Evolutionary conservation across 64 coral and sea anemone species (phyloP).

Genomic region (Catalaphyllia jardinei): DNA sequence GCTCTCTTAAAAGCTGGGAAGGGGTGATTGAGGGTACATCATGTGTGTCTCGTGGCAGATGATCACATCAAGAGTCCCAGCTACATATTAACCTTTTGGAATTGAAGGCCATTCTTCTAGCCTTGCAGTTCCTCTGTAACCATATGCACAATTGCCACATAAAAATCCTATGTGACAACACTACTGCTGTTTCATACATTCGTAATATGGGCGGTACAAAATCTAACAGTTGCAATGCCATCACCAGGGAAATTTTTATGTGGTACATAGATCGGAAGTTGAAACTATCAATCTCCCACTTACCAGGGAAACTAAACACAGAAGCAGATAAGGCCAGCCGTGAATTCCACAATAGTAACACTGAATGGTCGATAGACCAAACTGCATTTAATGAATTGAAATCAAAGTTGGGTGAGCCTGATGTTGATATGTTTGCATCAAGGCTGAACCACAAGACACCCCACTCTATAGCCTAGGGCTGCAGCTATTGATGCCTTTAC

Average conservation of each 20-base stretch:
- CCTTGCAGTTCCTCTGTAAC: constrained; percentile 22
- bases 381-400: constrained; percentile 18
- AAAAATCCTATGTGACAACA: constrained; percentile 65
- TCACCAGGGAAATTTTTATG: constrained; percentile 50
- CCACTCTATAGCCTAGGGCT: constrained; percentile 40
- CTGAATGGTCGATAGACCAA: constrained; percentile 52
- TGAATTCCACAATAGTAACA: constrained; percentile 46
- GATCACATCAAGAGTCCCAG: constrained; percentile 38
- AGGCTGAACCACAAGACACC: constrained; percentile 46
- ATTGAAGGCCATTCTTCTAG: constrained; percentile 38
- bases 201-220: constrained; percentile 59
- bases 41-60: constrained; percentile 28
- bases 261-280: constrained; percentile 39
- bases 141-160: constrained; percentile 5
- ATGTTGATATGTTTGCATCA: constrained; percentile 53
- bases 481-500: constrained; percentile 52
- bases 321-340: constrained; percentile 51
- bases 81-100: constrained; percentile 32
- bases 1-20: constrained; percentile 57
- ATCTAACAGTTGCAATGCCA: constrained; percentile 56
- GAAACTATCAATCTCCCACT: constrained; percentile 29
- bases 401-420: constrained; percentile 33
- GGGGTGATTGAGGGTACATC: constrained; percentile 52
- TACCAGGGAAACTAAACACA: constrained; percentile 51
- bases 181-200: constrained; percentile 51